Conservation (phyloP, 2,113 vertebrate genomes). For the Pantherophis guttatus region DNA sequence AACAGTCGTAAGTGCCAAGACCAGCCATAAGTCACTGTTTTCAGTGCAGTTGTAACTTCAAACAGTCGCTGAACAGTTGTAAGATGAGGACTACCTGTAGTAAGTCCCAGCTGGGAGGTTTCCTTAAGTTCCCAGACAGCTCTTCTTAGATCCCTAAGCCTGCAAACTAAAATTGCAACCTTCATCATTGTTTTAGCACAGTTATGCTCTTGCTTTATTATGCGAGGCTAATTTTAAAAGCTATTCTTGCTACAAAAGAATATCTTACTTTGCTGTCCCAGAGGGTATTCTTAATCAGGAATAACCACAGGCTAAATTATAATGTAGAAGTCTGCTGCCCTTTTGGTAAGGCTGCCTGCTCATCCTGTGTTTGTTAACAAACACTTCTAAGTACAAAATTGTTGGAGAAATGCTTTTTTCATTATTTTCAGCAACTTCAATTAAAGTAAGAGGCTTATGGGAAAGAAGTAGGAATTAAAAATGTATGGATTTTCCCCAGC, state of each 20-base stretch:
- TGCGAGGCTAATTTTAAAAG: conserved; percentile 66
- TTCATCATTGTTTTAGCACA: conserved; percentile 61
- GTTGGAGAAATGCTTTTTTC: conserved; percentile 68
- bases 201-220: conserved; percentile 68
- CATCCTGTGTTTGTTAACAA: conserved; percentile 73
- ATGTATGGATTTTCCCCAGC: conserved; percentile 52
- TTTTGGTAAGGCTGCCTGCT: conserved; percentile 69
- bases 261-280: conserved; percentile 71
- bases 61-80: background rate
- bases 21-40: background rate
- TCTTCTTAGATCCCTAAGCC: background rate
- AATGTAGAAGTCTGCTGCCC: conserved; percentile 69
- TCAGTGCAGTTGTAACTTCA: background rate
- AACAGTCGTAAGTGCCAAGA: background rate
- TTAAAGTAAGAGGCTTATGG: conserved; percentile 70
- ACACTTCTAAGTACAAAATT: conserved; percentile 73
- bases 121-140: background rate
- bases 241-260: conserved; percentile 66
- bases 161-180: conserved; percentile 49
- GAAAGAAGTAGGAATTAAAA: conserved; percentile 62
- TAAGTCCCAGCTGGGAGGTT: background rate
- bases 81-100: background rate
- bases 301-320: conserved; percentile 75
- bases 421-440: conserved; percentile 65
- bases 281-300: conserved; percentile 82